Conservation (phyloP, 2,113 vertebrate genomes). For the Mandrillus leucophaeus region DNA sequence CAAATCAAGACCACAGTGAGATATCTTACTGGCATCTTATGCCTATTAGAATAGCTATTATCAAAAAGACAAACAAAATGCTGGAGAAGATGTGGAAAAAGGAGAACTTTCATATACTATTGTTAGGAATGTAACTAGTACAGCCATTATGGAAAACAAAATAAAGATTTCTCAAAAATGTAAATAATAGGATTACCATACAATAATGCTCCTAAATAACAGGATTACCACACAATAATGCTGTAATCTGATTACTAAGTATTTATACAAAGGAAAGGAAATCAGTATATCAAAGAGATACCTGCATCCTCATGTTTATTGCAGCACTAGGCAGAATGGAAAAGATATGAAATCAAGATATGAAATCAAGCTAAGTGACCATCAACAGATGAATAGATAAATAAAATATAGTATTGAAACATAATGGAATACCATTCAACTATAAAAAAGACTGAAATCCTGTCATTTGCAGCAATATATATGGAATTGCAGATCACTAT, state of each 20-base stretch:
- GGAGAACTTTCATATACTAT: not conserved
- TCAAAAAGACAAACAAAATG: not conserved
- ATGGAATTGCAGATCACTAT: not conserved
- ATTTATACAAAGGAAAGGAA: not conserved
- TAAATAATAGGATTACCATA: no score
- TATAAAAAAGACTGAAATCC: not conserved
- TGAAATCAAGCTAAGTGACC: not conserved
- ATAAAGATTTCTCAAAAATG: no score
- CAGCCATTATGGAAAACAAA: not conserved
- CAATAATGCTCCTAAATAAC: no score
- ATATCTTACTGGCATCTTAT: not conserved
- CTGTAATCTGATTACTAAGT: not conserved
- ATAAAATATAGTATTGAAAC: not conserved
- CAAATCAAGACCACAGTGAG: not conserved
- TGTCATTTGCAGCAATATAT: not conserved
- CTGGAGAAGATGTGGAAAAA: not conserved
- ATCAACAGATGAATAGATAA: not conserved
- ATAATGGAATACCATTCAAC: not conserved
- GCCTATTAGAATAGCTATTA: not conserved
- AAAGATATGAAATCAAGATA: not conserved
- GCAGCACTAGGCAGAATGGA: not conserved
- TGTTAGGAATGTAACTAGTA: not conserved
- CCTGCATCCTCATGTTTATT: not conserved
- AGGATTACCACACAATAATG: not conserved
- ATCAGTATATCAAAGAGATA: not conserved